Percentiles rank a stretch among this genome's conserved stretches.
phyloP scores from a whole-genome alignment of 2,888 invertebrate genomes.

The Zaprionus bogoriensis region DNA sequence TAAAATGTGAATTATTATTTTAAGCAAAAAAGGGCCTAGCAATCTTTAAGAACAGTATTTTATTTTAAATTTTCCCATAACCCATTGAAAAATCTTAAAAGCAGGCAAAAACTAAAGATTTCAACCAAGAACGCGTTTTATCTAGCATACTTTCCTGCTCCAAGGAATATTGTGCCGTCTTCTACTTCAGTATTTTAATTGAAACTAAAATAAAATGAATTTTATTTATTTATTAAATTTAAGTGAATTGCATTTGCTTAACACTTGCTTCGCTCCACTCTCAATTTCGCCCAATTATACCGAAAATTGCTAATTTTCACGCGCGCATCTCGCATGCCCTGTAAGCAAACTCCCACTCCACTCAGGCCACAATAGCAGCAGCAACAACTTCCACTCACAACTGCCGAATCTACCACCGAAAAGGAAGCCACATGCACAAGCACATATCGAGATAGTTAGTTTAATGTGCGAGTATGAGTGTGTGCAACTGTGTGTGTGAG shows the following conservation, averaged over 20 bases:
- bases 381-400: slow-evolving; percentile 8
- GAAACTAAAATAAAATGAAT: background rate
- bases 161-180: no score
- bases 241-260: no score
- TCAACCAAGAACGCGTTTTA: no score
- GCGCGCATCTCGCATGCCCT: background rate
- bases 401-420: slow-evolving; percentile 34
- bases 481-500: background rate
- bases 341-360: background rate
- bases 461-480: slow-evolving; percentile 12
- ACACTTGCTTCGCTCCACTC: no score
- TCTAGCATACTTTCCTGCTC: background rate
- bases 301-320: background rate
- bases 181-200: background rate
- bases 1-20: background rate
- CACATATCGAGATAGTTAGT: slow-evolving; percentile 40
- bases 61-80: no score
- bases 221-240: background rate
- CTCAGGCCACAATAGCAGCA: background rate
- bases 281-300: background rate
- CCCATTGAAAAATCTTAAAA: no score
- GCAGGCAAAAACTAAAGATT: no score
- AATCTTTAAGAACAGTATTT: no score
- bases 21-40: no score
- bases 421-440: slow-evolving; percentile 5